phyloP scores from a whole-genome alignment of 1,140 invertebrate genomes.

The Leptonema lineaticorne region DNA sequence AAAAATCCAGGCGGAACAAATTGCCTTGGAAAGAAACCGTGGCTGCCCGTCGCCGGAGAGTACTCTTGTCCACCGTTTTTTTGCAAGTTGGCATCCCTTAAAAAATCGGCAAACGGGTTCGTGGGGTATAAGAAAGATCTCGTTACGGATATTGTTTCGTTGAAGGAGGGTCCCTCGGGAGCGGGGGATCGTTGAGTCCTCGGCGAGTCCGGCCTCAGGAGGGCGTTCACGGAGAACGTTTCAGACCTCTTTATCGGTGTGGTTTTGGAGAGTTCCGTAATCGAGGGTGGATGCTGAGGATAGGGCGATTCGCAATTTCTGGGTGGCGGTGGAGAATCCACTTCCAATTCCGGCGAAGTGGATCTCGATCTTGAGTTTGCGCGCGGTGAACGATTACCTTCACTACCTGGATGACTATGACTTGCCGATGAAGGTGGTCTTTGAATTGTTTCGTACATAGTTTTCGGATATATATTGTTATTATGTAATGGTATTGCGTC shows the following conservation, averaged over 20 bases:
- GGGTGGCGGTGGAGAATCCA: slow-evolving; percentile 66
- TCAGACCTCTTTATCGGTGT: slow-evolving; percentile 68
- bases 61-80: slow-evolving; percentile 47
- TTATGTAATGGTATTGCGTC: slow-evolving; percentile 47
- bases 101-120: slow-evolving; percentile 58
- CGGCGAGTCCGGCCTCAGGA: slow-evolving; percentile 73
- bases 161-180: slow-evolving; percentile 53
- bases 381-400: slow-evolving; percentile 52
- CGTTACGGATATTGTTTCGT: slow-evolving; percentile 55
- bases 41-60: slow-evolving; percentile 36
- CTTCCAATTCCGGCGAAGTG: slow-evolving; percentile 69
- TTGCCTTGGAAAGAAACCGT: slow-evolving; percentile 47
- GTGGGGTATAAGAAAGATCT: slow-evolving; percentile 64
- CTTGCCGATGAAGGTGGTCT: slow-evolving; percentile 39
- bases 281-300: slow-evolving; percentile 52
- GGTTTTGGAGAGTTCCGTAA: slow-evolving; percentile 46
- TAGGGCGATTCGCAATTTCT: slow-evolving; percentile 50
- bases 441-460: slow-evolving; percentile 38
- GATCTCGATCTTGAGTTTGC: slow-evolving; percentile 58
- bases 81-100: slow-evolving; percentile 53
- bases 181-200: slow-evolving; percentile 57
- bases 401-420: slow-evolving; percentile 50
- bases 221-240: slow-evolving; percentile 75
- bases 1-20: slow-evolving; percentile 50
- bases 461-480: slow-evolving; percentile 49